Base-by-base conservation (phyloP, 2,888 invertebrate species). In the Ametastegia equiseti region DNA sequence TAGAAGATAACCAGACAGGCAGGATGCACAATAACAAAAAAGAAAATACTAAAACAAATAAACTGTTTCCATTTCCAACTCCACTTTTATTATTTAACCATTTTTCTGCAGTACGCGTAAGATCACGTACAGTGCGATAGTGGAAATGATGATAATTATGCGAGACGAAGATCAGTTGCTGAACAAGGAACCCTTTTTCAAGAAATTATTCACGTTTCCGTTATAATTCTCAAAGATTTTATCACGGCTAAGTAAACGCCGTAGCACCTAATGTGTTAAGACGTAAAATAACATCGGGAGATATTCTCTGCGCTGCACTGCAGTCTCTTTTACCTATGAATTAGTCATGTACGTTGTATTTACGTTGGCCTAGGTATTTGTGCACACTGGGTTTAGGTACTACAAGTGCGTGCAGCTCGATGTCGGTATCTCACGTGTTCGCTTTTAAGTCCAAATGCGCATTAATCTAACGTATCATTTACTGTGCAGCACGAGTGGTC, bases 391-490 rank as follows among this genome's bases (percentile, higher is more conserved):
- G n/a, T n/a, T n/a, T n/a, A n/a, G n/a, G 54, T 19, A 54, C 54
- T 67, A 7, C 36, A 67, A 39, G 65, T 67, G 39, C 65, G 60
- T 60, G 60, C 60, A 60, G 30, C 30, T 60, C 30, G 30, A 30
- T 60, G 57, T 19, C 60, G 60, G 60, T 60, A 60, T 60, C 60
- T 27, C 60, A 60, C 30, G 60, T 30, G 15, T 30, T 30, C 30
- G 60, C 30, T 60, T 60, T 30, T 30, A 60, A 60, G 23, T 60
- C 60, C 30, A 30, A 60, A 60, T 30, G 60, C 60, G 15, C 30
- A 60, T 60, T 60, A 60, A 60, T 60, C 30, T 60, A 60, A 27
- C 15, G 11, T 60, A 30, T 60, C 60, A 15, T 60, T 60, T 60
- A 60, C 30, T 60, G 60, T 47, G 15, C 23, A 54, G 23, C 23